Percentiles rank a stretch among this genome's conserved stretches.
phyloP scores from a whole-genome alignment of 2,888 invertebrate genomes.

The Isoperla grammatica region DNA sequence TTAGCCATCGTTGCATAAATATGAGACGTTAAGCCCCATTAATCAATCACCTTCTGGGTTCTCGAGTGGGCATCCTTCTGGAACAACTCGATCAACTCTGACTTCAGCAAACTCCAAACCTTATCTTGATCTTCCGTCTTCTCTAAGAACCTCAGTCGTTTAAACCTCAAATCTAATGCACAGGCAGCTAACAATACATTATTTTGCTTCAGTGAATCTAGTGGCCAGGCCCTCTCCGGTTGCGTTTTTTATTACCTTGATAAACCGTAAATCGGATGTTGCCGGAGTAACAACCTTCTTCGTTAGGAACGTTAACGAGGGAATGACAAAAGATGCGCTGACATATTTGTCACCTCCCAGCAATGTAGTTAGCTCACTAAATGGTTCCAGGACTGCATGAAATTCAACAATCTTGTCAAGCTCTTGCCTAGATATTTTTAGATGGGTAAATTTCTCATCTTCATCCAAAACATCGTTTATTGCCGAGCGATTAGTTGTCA shows the following conservation, averaged over 20 bases:
- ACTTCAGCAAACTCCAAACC: too few relatives aligned
- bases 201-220: neutral
- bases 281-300: neutral
- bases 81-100: too few relatives aligned
- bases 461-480: neutral
- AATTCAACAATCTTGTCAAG: neutral
- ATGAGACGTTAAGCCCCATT: too few relatives aligned
- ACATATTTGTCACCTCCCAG: neutral
- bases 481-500: neutral
- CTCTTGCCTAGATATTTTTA: neutral
- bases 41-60: too few relatives aligned
- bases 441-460: neutral
- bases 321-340: slow-evolving; percentile 1
- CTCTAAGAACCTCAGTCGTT: neutral
- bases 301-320: neutral
- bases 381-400: neutral
- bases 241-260: neutral
- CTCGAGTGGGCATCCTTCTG: too few relatives aligned
- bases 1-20: too few relatives aligned
- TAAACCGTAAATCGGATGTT: neutral
- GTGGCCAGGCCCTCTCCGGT: neutral
- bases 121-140: too few relatives aligned
- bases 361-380: neutral
- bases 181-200: neutral
- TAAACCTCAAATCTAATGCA: neutral